These are phyloP conservation scores for Microdon myrmicae DNA, from an alignment of 2,888 invertebrate genomes.

Conservation along the genomic window DNA sequence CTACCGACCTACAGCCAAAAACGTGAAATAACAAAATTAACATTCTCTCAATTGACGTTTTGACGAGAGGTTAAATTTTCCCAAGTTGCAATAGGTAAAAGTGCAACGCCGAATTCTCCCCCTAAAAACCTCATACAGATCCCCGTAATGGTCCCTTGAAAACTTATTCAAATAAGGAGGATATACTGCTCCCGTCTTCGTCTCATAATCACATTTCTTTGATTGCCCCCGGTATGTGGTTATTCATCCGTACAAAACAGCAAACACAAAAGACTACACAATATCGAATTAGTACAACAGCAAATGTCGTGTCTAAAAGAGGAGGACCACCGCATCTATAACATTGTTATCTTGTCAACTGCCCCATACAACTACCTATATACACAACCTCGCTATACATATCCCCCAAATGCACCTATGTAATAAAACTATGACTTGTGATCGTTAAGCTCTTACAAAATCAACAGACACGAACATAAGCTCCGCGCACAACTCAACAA, in stretches of 20 bases:
- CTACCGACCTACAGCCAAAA: too few species aligned
- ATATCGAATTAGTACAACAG: slow-evolving; percentile 8
- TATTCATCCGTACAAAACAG: slow-evolving; percentile 26
- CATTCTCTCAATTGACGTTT: too few species aligned
- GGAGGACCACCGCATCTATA: slow-evolving; percentile 3
- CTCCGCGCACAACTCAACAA: slow-evolving; percentile 13
- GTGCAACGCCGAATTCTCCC: too few species aligned
- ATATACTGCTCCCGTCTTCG: too few species aligned
- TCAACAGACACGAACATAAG: slow-evolving; percentile 2
- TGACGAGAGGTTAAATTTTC: too few species aligned
- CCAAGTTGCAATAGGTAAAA: too few species aligned
- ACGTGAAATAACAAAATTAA: too few species aligned
- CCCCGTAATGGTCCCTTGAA: too few species aligned
- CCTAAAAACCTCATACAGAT: too few species aligned
- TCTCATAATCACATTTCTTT: neutral
- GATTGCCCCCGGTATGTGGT: slow-evolving; percentile 10
- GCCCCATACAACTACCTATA: too few species aligned
- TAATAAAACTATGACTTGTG: slow-evolving; percentile 9
- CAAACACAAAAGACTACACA: slow-evolving; percentile 14
- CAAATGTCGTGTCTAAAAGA: neutral
- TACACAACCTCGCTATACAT: too few species aligned
- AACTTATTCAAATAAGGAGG: too few species aligned
- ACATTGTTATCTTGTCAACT: slow-evolving; percentile 31
- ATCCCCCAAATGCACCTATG: slow-evolving; percentile 15
- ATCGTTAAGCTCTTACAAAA: slow-evolving; percentile 1